Evolutionary conservation across 2,888 invertebrate genomes (phyloP), one percentile per base, ranked within the genome.

Genomic region (Nycteola revayana): DNA sequence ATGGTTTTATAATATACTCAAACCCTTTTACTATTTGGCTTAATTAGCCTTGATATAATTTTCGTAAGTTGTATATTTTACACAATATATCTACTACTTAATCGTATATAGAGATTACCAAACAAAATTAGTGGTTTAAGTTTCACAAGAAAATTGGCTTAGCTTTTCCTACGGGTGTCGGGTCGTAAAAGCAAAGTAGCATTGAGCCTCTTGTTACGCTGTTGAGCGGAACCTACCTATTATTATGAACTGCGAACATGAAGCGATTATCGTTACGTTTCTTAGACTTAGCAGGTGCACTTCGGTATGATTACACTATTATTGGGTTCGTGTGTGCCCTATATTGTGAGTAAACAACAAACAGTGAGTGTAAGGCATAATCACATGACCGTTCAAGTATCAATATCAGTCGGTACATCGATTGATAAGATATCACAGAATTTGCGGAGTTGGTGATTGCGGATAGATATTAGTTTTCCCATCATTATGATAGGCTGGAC

Each of bases 391-490:
- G n/a, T n/a, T n/a, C n/a, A n/a, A n/a, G n/a, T n/a, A n/a, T n/a
- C n/a, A n/a, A n/a, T n/a, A n/a, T n/a, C n/a, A n/a, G n/a, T n/a
- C n/a, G n/a, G n/a, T n/a, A n/a, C n/a, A n/a, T n/a, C n/a, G n/a
- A 5, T 14, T 3, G 14, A 14, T 79, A 75, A 69, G 14, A 14
- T 14, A 14, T 14, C 14, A 5, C 5, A 3, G 14, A 5, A 14
- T 14, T 14, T 14, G 14, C 14, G 5, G 5, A 14, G 3, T 2
- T 14, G 2, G 14, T 14, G 14, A 14, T 14, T 14, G 14, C 14
- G n/a, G n/a, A n/a, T n/a, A n/a, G n/a, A n/a, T n/a, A n/a, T n/a
- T n/a, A n/a, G n/a, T n/a, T n/a, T n/a, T n/a, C n/a, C n/a, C n/a
- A n/a, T n/a, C n/a, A n/a, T n/a, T n/a, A n/a, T n/a, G n/a, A n/a